These are phyloP conservation scores for Cantharis lateralis DNA, from an alignment of 2,888 invertebrate species.

Conservation along the genomic window DNA sequence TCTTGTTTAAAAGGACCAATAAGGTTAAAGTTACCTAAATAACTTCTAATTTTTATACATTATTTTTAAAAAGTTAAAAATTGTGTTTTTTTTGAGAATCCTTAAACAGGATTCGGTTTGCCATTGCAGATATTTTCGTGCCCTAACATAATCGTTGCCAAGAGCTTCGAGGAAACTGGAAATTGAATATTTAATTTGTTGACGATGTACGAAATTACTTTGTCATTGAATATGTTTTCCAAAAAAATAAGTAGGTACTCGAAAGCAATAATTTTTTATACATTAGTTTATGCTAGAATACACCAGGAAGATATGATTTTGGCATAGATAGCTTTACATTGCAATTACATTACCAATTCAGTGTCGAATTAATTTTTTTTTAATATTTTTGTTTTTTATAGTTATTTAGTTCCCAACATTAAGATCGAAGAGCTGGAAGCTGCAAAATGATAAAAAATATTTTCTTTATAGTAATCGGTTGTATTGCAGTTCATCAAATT, in stretches of 20 bases:
- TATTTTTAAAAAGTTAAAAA: not conserved
- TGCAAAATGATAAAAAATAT: not conserved
- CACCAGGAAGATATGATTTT: not conserved
- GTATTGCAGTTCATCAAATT: not conserved
- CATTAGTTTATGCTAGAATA: not conserved
- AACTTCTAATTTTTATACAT: not conserved
- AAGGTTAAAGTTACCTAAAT: not conserved
- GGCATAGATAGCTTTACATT: not conserved
- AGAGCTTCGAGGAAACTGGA: no score
- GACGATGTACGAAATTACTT: not conserved
- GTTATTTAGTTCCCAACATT: not conserved
- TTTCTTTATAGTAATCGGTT: not conserved
- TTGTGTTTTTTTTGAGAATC: no score
- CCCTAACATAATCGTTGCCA: no score
- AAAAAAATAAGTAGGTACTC: not conserved
- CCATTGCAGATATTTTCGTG: no score
- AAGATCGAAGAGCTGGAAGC: no score
- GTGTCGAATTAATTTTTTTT: not conserved
- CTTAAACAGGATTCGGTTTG: no score
- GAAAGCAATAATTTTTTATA: not conserved
- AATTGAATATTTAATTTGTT: not conserved
- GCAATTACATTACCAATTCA: not conserved
- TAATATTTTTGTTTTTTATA: not conserved
- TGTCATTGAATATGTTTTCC: not conserved
- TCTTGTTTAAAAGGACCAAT: not conserved